Conservation (phyloP, 2,797 vertebrate genomes). For the Enteromius fasciolatus region DNA sequence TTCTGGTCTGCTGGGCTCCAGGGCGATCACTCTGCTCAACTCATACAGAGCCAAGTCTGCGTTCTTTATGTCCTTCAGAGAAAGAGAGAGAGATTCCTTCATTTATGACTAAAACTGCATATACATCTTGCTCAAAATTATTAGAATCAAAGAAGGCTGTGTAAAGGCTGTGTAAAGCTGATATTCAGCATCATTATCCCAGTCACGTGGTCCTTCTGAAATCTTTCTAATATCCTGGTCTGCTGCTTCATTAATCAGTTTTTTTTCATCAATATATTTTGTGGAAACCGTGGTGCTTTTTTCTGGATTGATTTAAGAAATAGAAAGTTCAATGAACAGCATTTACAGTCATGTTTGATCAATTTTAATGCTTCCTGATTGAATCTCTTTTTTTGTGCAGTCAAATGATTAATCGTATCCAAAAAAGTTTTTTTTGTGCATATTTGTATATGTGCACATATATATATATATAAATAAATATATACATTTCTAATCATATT, state of each 20-base stretch:
- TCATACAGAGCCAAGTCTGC: slow-evolving; percentile 94
- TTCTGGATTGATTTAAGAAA: background rate
- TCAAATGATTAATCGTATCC: background rate
- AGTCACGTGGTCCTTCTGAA: background rate
- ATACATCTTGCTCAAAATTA: background rate
- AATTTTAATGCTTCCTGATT: background rate
- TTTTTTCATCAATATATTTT: background rate
- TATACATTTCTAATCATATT: too few species aligned
- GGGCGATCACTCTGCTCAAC: slow-evolving; percentile 89
- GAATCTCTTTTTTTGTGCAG: background rate
- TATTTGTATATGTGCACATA: too few species aligned
- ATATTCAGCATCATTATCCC: background rate
- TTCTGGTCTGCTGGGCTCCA: slow-evolving; percentile 91
- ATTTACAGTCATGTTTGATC: background rate
- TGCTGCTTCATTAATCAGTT: too few species aligned
- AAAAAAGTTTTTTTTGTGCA: too few species aligned
- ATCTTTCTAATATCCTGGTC: background rate
- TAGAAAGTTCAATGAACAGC: background rate
- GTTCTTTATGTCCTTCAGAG: slow-evolving; percentile 90
- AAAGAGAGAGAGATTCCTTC: background rate
- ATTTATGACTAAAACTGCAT: background rate
- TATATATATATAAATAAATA: too few species aligned
- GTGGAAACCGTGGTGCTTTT: background rate
- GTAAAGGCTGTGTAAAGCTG: too few species aligned
- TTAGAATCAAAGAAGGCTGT: too few species aligned